Conservation (phyloP, 2,113 vertebrate genomes). For the Nothocercus julius region DNA sequence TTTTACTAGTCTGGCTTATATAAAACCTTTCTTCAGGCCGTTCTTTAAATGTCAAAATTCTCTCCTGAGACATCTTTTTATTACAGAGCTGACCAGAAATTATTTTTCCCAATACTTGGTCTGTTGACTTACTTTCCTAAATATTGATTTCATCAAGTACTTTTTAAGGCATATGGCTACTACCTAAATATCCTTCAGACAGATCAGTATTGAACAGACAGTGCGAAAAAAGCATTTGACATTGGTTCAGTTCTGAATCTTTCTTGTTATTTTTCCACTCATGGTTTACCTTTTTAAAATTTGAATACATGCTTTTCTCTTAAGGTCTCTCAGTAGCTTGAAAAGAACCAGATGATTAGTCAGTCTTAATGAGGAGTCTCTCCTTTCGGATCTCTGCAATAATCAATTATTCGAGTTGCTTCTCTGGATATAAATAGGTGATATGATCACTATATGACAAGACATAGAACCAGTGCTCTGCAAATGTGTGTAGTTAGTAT, state of each 20-base stretch:
- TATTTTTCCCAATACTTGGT: not conserved
- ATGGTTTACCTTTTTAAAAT: not conserved
- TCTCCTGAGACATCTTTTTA: conserved; percentile 35
- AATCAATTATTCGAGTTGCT: not conserved
- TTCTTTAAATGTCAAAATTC: conserved; percentile 52
- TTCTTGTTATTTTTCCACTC: not conserved
- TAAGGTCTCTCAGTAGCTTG: not conserved
- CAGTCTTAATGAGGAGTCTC: not conserved
- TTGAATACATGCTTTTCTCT: not conserved
- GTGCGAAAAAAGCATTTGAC: not conserved
- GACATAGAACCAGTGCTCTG: not conserved
- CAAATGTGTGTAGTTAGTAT: not conserved
- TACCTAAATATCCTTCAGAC: not conserved
- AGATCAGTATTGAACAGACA: not conserved
- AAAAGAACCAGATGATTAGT: not conserved
- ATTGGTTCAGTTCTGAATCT: not conserved
- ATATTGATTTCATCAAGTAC: not conserved
- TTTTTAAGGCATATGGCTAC: not conserved
- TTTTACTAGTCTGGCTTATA: conserved; percentile 22
- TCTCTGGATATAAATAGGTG: not conserved
- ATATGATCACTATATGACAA: not conserved
- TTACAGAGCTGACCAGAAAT: not conserved
- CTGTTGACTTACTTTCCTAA: conserved; percentile 44
- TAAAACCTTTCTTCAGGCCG: conserved; percentile 12
- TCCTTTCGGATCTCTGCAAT: not conserved